Percentiles rank a stretch among this genome's conserved stretches.
phyloP scores from a whole-genome alignment of 2,888 invertebrate genomes.

The Stenolophus ochropezus region DNA sequence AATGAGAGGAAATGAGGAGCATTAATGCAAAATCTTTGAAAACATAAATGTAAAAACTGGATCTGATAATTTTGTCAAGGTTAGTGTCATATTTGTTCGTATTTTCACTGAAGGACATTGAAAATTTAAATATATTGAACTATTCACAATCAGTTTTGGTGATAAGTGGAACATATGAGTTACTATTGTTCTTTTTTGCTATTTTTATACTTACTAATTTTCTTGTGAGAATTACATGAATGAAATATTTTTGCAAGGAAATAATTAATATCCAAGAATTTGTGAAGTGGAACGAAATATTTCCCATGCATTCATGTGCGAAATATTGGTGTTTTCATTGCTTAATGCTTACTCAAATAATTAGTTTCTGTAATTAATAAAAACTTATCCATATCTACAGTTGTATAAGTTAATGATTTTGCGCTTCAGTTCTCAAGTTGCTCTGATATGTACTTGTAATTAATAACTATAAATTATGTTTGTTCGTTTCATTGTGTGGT shows the following conservation, averaged over 20 bases:
- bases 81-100: slow-evolving; percentile 32
- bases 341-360: neutral
- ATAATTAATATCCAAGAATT: slow-evolving; percentile 3
- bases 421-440: neutral
- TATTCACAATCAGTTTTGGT: slow-evolving; percentile 13
- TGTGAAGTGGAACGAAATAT: slow-evolving; percentile 28
- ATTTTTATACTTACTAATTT: neutral
- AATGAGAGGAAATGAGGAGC: neutral
- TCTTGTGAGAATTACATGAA: neutral
- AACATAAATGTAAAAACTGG: slow-evolving; percentile 19
- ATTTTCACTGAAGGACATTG: slow-evolving; percentile 14
- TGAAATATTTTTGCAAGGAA: neutral
- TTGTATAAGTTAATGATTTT: neutral
- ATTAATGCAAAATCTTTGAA: slow-evolving; percentile 8
- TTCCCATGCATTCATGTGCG: slow-evolving; percentile 9
- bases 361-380: slow-evolving; percentile 19
- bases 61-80: slow-evolving; percentile 23
- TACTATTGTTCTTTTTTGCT: neutral
- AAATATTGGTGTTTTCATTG: slow-evolving; percentile 20
- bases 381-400: neutral
- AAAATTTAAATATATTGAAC: slow-evolving; percentile 36
- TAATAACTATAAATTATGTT: slow-evolving; percentile 24
- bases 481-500: neutral
- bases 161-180: slow-evolving; percentile 1
- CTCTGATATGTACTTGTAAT: slow-evolving; percentile 1